Base-by-base conservation (phyloP, 2,888 invertebrate genomes). In the Ischnura elegans region DNA sequence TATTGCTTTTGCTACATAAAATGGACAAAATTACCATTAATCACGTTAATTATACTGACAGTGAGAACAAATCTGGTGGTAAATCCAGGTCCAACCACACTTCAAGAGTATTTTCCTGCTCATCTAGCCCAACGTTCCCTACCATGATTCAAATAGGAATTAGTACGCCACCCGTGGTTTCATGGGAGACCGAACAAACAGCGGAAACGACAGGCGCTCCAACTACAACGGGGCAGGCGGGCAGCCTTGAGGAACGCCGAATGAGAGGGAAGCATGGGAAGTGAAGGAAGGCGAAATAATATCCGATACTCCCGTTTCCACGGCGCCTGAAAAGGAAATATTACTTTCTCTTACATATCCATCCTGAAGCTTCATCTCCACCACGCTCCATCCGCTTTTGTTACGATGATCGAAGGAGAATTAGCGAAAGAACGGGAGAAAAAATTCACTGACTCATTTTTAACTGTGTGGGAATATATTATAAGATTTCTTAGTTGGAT, bases 171-270 rank as follows among this genome's bases (percentile, higher is more conserved):
- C 16, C 13, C 13, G 51, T 51, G n/a, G 61, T 61, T 61, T 61
- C 61, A 61, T n/a, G 61, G 61, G 61, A 61, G 61, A n/a, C 61
- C n/a, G n/a, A 61, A 61, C 61, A 61, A 61, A 61, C 61, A n/a
- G 61, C 61, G 61, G 61, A 61, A 61, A 61, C 61, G n/a, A 25
- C 1, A 61, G 25, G 61, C n/a, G 61, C 61, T 13, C 61, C 19
- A 61, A 61, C 61, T 61, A 61, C n/a, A 51, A 51, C 51, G 61
- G 61, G 16, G 4, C n/a, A 61, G 61, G 5, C 16, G n/a, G n/a
- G 61, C 61, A 61, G 61, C 61, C 61, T 61, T 61, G 61, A 61
- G n/a, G n/a, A 25, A 61, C 61, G n/a, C 4, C 4, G 61, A 61
- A n/a, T 25, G n/a, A 6, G n/a, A n/a, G n/a, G n/a, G n/a, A n/a